Base-by-base conservation (phyloP, 2,888 invertebrate genomes). In the Muscina levida region DNA sequence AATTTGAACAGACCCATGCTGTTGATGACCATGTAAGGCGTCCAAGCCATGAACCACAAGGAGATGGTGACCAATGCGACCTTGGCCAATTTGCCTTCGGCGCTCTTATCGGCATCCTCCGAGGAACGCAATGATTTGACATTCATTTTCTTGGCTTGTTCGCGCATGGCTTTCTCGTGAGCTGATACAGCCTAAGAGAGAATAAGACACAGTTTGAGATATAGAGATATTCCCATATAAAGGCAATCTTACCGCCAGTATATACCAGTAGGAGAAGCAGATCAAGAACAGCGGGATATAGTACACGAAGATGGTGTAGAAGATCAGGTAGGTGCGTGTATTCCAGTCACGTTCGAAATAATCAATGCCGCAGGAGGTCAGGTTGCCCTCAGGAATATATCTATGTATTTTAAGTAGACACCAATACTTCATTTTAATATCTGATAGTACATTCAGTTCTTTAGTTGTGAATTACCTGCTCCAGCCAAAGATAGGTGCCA, bases 141-240 rank as follows among this genome's bases (percentile, higher is more conserved):
- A 90, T 97, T 97, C 97, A 97, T 97, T 91, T 97, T 97, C 91
- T 97, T 97, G 71, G 97, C 97, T 91, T 97, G 97, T 89, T 96
- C 97, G 85, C 96, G 92, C 95, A 97, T 96, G 53, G 92, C 93
- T 87, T 94, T 96, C 90, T 97, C 97, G 91, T 97, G 97, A 85
- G 95, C 95, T 77, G 95, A 92, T 77, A 96, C 96, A 83, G 96
- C 96, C 93, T 95, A 87, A 8, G 59, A n/a, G n/a, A n/a, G 42
- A 10, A 22, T 11, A 44, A 56, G 26, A 13, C 11, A 1, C 39
- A 24, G 11, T n/a, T n/a, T n/a, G n/a, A 53, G n/a, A n/a, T 24
- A 13, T 10, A 19, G 6, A 19, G 22, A 26, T 42, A 44, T 6
- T 37, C 4, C 37, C 37, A 37, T n/a, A n/a, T n/a, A n/a, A n/a